These are phyloP conservation scores for Botia almorhae DNA, from an alignment of 2,797 vertebrate genomes.

Conservation along the genomic window DNA sequence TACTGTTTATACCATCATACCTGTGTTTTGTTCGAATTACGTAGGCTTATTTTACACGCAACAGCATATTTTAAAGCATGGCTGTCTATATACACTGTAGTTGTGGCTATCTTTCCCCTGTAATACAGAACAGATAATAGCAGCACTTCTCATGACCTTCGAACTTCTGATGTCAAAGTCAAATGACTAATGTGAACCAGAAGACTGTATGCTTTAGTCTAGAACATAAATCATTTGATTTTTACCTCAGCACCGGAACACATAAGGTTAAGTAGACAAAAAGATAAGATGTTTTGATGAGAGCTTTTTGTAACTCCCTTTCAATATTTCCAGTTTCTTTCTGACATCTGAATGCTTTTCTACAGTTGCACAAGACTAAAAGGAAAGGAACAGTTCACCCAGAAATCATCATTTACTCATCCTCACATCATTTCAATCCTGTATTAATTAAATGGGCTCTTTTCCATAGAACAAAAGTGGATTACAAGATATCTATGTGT, in stretches of 20 bases:
- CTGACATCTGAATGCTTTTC: not conserved
- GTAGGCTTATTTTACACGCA: not conserved
- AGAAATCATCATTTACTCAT: too few relatives aligned
- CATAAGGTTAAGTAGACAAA: not conserved
- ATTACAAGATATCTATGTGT: too few relatives aligned
- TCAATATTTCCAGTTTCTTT: not conserved
- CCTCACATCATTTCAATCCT: too few relatives aligned
- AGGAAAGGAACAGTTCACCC: too few relatives aligned
- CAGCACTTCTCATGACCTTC: slow-evolving; percentile 57
- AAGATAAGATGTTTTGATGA: slow-evolving; percentile 4
- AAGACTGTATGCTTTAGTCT: slow-evolving; percentile 17
- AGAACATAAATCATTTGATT: slow-evolving; percentile 13
- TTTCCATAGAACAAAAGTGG: too few relatives aligned
- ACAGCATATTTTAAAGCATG: not conserved
- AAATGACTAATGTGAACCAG: slow-evolving; percentile 36
- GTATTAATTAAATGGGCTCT: too few relatives aligned
- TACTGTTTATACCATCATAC: too few relatives aligned
- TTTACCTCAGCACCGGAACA: not conserved
- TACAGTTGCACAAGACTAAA: not conserved
- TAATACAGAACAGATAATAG: slow-evolving; percentile 37
- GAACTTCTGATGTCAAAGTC: slow-evolving; percentile 39
- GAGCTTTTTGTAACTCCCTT: not conserved
- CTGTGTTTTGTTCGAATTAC: too few relatives aligned
- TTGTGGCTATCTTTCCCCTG: not conserved
- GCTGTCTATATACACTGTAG: not conserved